phyloP scores from a whole-genome alignment of 1,140 invertebrate species.

The Lepeophtheirus salmonis region DNA sequence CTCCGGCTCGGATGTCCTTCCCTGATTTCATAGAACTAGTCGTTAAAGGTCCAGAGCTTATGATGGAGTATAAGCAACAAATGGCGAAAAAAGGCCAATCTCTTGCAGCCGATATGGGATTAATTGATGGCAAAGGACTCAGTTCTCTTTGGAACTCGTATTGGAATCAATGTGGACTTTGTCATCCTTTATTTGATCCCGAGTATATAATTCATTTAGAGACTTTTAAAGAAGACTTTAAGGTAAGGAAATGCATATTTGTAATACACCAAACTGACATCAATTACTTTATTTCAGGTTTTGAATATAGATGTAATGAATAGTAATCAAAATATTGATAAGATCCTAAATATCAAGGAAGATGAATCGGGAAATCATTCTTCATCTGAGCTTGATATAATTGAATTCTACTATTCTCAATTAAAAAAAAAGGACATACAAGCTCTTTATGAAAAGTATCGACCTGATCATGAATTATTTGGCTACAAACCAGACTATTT shows the following conservation, averaged over 20 bases:
- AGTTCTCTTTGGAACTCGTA: conserved; percentile 7
- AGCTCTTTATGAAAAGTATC: conserved; percentile 8
- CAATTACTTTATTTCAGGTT: background rate
- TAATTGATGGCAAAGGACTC: background rate
- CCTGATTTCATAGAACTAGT: conserved; percentile 8
- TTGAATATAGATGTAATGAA: background rate
- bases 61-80: background rate
- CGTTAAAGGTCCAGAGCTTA: conserved; percentile 4
- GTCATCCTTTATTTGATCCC: background rate
- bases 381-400: background rate
- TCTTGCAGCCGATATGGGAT: background rate
- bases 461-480: conserved; percentile 7
- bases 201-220: conserved; percentile 13
- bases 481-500: conserved; percentile 7
- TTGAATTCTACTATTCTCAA: conserved; percentile 3
- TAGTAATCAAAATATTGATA: background rate
- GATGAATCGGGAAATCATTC: background rate
- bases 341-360: background rate
- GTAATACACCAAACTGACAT: background rate
- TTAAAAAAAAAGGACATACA: conserved; percentile 9
- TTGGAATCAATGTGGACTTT: conserved; percentile 12
- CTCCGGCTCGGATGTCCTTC: background rate
- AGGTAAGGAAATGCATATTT: background rate
- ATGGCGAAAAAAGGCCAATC: conserved; percentile 1
- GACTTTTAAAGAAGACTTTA: background rate